Percentiles rank a stretch among this genome's conserved stretches.
Conservation (phyloP, 2,888 invertebrate genomes). For the Phrixothrix hirtus region DNA sequence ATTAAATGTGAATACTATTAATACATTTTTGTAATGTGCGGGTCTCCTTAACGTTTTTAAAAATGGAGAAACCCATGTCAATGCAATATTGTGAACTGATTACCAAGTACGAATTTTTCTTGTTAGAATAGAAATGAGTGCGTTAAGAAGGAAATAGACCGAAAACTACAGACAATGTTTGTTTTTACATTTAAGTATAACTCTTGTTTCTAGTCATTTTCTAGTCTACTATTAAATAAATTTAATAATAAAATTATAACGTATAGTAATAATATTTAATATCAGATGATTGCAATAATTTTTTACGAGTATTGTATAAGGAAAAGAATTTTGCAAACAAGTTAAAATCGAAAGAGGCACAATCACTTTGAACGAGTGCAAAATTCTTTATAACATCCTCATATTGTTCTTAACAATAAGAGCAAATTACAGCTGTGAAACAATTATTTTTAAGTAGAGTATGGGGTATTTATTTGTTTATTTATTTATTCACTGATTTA, state of each 20-base stretch:
- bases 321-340: constrained; percentile 18
- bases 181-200: background rate
- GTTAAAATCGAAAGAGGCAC: constrained; percentile 45
- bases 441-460: background rate
- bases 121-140: background rate
- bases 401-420: background rate
- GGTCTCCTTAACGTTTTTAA: constrained; percentile 22
- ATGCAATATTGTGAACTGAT: background rate
- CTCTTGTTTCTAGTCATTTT: constrained; percentile 40
- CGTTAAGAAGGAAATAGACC: background rate
- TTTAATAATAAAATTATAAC: constrained; percentile 36
- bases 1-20: constrained; percentile 7
- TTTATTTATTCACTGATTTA: too few species aligned
- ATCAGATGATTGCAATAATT: constrained; percentile 50
- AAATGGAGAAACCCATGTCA: too few species aligned
- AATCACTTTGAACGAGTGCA: constrained; percentile 42
- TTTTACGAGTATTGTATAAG: constrained; percentile 34
- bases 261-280: constrained; percentile 49
- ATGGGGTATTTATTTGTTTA: constrained; percentile 1
- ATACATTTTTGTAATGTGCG: constrained; percentile 8
- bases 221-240: constrained; percentile 28
- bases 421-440: constrained; percentile 5
- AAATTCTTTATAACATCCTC: background rate
- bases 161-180: too few species aligned
- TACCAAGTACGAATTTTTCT: too few species aligned